Percentiles rank a stretch among this genome's conserved stretches.
These are phyloP conservation scores for Psittacula derbiana DNA, from an alignment of 2,797 vertebrate genomes.

Conservation along the genomic window DNA sequence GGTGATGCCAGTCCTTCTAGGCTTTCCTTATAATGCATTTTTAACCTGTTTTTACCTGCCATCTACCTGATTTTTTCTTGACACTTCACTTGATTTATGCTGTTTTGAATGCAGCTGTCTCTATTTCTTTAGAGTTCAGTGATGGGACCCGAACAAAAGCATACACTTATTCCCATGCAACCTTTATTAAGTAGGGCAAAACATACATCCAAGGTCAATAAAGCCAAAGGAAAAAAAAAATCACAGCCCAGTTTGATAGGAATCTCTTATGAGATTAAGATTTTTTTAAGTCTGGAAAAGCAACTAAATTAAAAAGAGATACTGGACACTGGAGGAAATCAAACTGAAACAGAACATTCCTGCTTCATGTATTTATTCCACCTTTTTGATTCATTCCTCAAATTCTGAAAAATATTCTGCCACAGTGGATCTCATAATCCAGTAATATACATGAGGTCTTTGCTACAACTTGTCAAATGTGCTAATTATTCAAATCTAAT, in stretches of 20 bases:
- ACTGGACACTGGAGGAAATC: background rate
- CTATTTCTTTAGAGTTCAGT: background rate
- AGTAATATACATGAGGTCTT: background rate
- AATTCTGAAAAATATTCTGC: background rate
- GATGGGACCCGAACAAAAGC: background rate
- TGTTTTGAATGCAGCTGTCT: background rate
- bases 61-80: background rate
- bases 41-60: background rate
- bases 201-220: background rate
- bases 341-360: background rate
- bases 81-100: background rate
- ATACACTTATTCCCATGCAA: background rate
- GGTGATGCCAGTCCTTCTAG: background rate
- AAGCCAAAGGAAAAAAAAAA: background rate
- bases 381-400: background rate
- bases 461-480: background rate
- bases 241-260: background rate
- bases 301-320: background rate
- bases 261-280: background rate
- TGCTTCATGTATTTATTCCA: background rate
- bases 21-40: background rate
- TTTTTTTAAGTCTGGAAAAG: background rate
- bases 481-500: conserved; percentile 10
- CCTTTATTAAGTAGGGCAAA: background rate
- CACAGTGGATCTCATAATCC: background rate